Evolutionary conservation across 2,113 vertebrate genomes (phyloP), one percentile per base, ranked within the genome.

Genomic region (Odobenus rosmarus): DNA sequence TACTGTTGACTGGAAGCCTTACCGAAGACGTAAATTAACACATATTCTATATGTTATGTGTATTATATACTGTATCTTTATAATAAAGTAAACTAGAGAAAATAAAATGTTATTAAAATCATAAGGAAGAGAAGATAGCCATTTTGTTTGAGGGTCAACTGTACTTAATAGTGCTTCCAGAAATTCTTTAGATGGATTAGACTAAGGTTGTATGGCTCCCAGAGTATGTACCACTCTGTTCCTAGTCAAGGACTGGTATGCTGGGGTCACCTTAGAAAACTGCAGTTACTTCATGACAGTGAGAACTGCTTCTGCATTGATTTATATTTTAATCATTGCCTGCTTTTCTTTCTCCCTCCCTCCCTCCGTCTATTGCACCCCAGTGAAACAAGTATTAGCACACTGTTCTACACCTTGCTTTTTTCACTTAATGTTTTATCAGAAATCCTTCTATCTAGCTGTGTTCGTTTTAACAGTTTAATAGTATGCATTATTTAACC

Each of bases 391-490:
- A 67, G 72, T 71, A 82, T 15, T 77, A 72, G 51, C 16, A 53
- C 39, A 64, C 46, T 51, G 80, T 79, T 90, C 71, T 80, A 33
- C 6, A 31, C 55, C n/a, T 95, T 85, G 14, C 1, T 62, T 81
- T 87, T 86, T 90, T 46, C 21, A 59, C 51, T 85, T 24, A 77
- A 21, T 64, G 3, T 53, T 4, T 51, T 31, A 49, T 74, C 7
- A 33, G n/a, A 86, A 79, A 79, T 79, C 33, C 39, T 93, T 81
- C n/a, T 16, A 42, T 72, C 28, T 31, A 81, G 42, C n/a, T 36
- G 74, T 33, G 26, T 74, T 82, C 12, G 6, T 93, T 93, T 93
- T 64, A 96, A 95, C 23, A 39, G 24, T 51, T 96, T 42, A 76
- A 39, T 36, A 57, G 19, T 31, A 42, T 72, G 82, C 5, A 62